A percentile compares a stretch with the other conserved stretches of the same genome.
Conservation (phyloP, 2,113 vertebrate species). For the Rousettus leschenaultii region DNA sequence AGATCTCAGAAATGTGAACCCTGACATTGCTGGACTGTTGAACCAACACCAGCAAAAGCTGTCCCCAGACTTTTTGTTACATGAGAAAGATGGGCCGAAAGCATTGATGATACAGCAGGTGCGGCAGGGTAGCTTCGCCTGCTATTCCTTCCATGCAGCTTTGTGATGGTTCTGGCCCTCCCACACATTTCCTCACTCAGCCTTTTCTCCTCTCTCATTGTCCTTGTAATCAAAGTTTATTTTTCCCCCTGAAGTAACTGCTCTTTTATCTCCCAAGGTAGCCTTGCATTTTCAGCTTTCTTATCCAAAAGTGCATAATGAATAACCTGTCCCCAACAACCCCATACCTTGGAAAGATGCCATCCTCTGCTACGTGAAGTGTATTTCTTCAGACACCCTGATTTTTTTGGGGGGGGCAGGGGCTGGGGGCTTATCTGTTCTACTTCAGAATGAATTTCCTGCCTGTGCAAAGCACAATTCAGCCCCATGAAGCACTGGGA, state of each 20-base stretch:
- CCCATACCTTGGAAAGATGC: neutral
- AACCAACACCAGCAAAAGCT: neutral
- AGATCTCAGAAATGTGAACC: neutral
- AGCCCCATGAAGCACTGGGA: too few species aligned
- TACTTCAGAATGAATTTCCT: neutral
- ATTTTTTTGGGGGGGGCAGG: neutral
- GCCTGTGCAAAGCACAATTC: neutral
- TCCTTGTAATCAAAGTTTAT: neutral
- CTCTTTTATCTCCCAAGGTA: neutral
- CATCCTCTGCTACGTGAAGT: neutral
- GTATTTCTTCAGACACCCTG: neutral
- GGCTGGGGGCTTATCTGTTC: neutral
- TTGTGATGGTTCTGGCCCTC: neutral
- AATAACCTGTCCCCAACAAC: neutral
- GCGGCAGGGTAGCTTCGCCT: accelerated
- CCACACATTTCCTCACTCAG: neutral
- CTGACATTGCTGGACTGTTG: neutral
- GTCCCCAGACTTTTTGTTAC: neutral
- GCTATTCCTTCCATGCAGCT: neutral
- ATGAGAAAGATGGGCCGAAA: neutral
- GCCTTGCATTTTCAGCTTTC: neutral
- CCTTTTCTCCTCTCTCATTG: neutral
- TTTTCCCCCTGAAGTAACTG: neutral
- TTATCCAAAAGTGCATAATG: neutral
- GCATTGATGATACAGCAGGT: neutral